A percentile compares a stretch with the other conserved stretches of the same genome.
Evolutionary conservation across 2,888 invertebrate species (phyloP).

Genomic region (Helicoverpa assulta): DNA sequence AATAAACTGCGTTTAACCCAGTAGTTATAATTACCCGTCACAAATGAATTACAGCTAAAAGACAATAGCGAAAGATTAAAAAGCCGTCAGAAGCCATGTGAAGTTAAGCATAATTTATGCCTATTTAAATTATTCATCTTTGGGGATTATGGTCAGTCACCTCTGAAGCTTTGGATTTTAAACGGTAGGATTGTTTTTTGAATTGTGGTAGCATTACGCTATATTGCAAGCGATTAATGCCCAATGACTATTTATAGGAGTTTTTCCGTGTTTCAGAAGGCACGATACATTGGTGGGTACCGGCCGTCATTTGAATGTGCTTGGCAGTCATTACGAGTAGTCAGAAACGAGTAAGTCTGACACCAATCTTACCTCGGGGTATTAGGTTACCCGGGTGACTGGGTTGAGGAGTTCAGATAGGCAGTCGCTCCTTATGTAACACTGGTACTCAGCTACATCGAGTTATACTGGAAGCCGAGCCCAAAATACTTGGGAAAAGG

Average conservation of each 20-base stretch:
- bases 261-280: neutral
- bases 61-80: conserved; percentile 37
- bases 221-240: conserved; percentile 4
- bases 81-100: conserved; percentile 16
- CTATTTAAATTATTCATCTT: conserved; percentile 45
- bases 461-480: no score
- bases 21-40: conserved; percentile 16
- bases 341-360: no score
- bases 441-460: no score
- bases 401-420: no score
- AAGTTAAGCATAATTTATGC: conserved; percentile 45
- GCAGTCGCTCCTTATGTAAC: no score
- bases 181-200: conserved; percentile 10
- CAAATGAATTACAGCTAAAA: conserved; percentile 21
- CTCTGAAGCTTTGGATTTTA: conserved; percentile 32
- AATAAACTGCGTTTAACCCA: neutral
- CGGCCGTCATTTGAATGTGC: no score
- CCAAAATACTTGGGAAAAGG: no score
- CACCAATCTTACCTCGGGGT: no score
- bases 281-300: no score
- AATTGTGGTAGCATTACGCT: conserved; percentile 2
- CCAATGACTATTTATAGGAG: no score
- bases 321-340: no score
- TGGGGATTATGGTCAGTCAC: conserved; percentile 19
- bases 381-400: no score